Evolutionary conservation across 2,888 invertebrate genomes (phyloP).

Genomic region (Platycheirus rosarum): DNA sequence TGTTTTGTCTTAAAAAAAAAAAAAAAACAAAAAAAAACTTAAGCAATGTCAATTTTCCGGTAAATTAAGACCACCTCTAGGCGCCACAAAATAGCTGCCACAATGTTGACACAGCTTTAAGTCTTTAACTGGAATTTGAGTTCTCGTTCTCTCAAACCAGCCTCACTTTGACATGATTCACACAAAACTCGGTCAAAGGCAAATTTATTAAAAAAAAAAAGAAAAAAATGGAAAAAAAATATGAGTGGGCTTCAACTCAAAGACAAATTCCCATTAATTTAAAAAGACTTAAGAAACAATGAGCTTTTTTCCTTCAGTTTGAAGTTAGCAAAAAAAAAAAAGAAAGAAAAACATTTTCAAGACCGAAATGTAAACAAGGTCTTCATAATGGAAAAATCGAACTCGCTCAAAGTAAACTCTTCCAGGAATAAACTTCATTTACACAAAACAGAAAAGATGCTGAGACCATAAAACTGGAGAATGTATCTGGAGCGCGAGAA

Average conservation of each 20-base stretch:
- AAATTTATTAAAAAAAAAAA: slow-evolving; percentile 11
- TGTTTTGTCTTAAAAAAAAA: too few relatives aligned
- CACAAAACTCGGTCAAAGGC: slow-evolving; percentile 63
- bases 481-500: background rate
- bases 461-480: background rate
- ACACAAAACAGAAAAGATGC: background rate
- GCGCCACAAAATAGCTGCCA: slow-evolving; percentile 23
- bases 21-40: too few relatives aligned
- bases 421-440: slow-evolving; percentile 50
- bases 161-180: slow-evolving; percentile 41
- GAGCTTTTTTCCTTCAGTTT: background rate
- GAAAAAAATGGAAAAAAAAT: slow-evolving; percentile 1
- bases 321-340: background rate
- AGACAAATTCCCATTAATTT: slow-evolving; percentile 43
- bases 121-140: background rate
- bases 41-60: slow-evolving; percentile 28
- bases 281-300: background rate
- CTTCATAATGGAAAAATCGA: slow-evolving; percentile 19
- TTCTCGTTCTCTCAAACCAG: background rate
- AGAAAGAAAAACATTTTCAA: slow-evolving; percentile 6
- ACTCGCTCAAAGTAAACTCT: slow-evolving; percentile 36
- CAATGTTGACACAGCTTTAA: slow-evolving; percentile 3
- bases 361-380: slow-evolving; percentile 33
- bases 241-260: slow-evolving; percentile 34
- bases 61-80: slow-evolving; percentile 20